Conservation (phyloP, 2,113 vertebrate genomes). For the Fukomys damarensis region DNA sequence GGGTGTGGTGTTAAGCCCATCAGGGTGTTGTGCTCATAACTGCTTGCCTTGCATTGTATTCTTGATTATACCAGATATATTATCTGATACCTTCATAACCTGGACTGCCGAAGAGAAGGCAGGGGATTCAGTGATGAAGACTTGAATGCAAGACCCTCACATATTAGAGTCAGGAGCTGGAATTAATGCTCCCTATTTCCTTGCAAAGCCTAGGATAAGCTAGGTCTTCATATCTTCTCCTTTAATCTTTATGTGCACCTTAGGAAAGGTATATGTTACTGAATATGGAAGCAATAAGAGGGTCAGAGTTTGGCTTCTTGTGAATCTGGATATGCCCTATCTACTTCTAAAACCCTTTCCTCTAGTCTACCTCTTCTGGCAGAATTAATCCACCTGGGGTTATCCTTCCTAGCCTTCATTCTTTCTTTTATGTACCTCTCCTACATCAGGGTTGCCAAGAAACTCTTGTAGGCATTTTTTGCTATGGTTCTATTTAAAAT, state of each 20-base stretch:
- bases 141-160: background rate
- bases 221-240: background rate
- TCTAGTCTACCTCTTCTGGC: background rate
- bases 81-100: background rate
- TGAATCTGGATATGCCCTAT: background rate
- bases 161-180: background rate
- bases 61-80: background rate
- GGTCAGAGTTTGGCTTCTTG: background rate
- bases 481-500: constrained; percentile 28
- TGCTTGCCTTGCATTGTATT: background rate
- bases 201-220: background rate
- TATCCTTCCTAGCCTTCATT: rapidly evolving
- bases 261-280: background rate
- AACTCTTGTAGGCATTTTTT: background rate
- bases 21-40: constrained; percentile 11
- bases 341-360: background rate
- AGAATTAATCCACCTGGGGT: background rate
- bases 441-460: background rate
- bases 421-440: background rate
- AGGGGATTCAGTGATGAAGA: no score
- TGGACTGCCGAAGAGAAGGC: background rate
- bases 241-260: background rate
- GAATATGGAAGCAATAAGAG: background rate
- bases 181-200: background rate
- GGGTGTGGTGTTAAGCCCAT: background rate